Base-by-base conservation (phyloP, 2,888 invertebrate genomes). In the Rhingia rostrata region DNA sequence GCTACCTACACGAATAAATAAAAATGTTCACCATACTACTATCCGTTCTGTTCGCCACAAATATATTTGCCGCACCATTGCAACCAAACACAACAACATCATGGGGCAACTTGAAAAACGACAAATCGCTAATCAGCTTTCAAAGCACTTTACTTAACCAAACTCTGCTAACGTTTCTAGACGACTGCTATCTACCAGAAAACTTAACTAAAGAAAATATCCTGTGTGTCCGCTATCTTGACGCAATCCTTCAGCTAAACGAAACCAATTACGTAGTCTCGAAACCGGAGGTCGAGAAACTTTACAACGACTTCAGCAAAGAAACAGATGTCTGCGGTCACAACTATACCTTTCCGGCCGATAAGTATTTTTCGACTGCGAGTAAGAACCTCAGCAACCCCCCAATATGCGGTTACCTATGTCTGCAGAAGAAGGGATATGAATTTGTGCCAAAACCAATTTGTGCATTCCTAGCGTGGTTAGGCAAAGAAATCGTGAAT, bases 91-190 rank as follows among this genome's bases (percentile, higher is more conserved):
- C 0, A 0, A 49, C 51, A n/a, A n/a, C n/a, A 1, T 35, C 64
- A 83, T 83, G 79, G 83, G 53, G 2, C 12, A 53, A n/a, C 39
- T n/a, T 64, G 9, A 79, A 53, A 6, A 45, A 69, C 30, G 47
- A 79, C 35, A 47, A 61, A 53, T 35, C 69, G n/a, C 73, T 83
- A 2, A 7, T 4, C 35, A 67, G 69, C 14, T 83, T 74, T 33
- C 73, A 64, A 2, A 74, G 63, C 53, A 83, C 61, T 10, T 73
- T 83, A 0, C 63, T 83, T 12, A 79, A 83, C 35, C 33, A 67
- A 10, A 74, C 51, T 0, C 0, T 60, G 9, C 30, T 83, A 6
- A 45, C 79, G 6, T 83, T 83, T 58, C 35, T 83, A 2, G 53
- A 63, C 4, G 83, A 83, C 1, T 83, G 83, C 53, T 79, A 79